Conservation (phyloP, 2,888 invertebrate genomes). For the Cryptocephalus primarius region DNA sequence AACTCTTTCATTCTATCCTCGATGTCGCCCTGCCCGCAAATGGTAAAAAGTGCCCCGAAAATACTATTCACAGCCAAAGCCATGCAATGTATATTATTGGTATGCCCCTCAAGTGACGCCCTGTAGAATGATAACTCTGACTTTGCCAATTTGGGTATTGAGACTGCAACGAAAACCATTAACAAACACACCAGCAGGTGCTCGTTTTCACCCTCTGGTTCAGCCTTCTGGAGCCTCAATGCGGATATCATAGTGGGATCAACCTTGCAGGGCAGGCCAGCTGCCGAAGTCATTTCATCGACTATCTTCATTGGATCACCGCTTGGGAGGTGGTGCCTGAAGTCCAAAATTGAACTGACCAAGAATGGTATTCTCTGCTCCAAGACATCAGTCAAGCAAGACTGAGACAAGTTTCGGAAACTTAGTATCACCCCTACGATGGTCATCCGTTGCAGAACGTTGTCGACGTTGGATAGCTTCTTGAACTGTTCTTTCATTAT, state of each 20-base stretch:
- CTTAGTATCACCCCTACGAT: slow-evolving; percentile 96
- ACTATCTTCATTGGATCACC: slow-evolving; percentile 86
- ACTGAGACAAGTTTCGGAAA: slow-evolving; percentile 88
- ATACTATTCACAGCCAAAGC: slow-evolving; percentile 92
- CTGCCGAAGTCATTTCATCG: slow-evolving; percentile 95
- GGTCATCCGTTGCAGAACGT: slow-evolving; percentile 92
- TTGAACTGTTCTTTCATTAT: slow-evolving; percentile 95
- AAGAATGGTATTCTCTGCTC: slow-evolving; percentile 93
- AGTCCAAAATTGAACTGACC: slow-evolving; percentile 88
- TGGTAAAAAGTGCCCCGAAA: slow-evolving; percentile 92
- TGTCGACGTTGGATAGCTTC: slow-evolving; percentile 82
- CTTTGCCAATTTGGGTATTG: slow-evolving; percentile 87
- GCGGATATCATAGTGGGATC: slow-evolving; percentile 91
- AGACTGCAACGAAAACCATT: slow-evolving; percentile 98
- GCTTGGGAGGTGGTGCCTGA: slow-evolving; percentile 82
- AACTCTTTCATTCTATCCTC: slow-evolving; percentile 98
- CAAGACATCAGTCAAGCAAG: slow-evolving; percentile 85
- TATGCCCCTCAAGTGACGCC: slow-evolving; percentile 82
- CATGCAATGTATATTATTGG: slow-evolving; percentile 99
- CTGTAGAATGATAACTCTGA: slow-evolving; percentile 83
- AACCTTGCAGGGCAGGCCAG: slow-evolving; percentile 86
- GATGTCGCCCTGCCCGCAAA: slow-evolving; percentile 92
- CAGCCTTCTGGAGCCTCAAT: slow-evolving; percentile 77
- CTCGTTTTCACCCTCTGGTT: slow-evolving; percentile 68
- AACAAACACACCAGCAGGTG: slow-evolving; percentile 87